Base-by-base conservation (phyloP, 2,888 invertebrate genomes). In the Microchrysa polita region DNA sequence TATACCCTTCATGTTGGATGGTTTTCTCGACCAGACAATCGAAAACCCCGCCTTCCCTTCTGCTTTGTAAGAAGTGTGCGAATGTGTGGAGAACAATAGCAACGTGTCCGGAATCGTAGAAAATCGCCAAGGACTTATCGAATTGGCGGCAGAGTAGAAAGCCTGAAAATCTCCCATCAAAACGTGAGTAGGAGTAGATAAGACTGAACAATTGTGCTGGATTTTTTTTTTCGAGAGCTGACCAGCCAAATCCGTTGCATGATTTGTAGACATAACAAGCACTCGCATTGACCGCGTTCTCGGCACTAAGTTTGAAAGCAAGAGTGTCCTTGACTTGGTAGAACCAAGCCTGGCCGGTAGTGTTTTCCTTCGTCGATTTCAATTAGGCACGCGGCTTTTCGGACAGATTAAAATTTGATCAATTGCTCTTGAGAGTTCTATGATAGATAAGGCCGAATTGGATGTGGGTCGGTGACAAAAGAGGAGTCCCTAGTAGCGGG, bases 341-440 rank as follows among this genome's bases (percentile, higher is more conserved):
- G 61, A 59, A 71, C 42, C 27, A 7, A 44, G 72, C 34, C 52
- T 40, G 59, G 27, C 7, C 59, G 69, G 73, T 40, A 52, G 72
- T 76, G 75, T 34, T 2, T 74, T 76, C 74, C 69, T 69, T 76
- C 73, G 73, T 73, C 73, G 74, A 76, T 73, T 76, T 76, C 75
- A 76, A 76, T 74, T 76, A 74, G 74, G 73, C 73, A 74, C 73
- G 69, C 74, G 73, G 71, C 74, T 76, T 76, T 74, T 61, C 63
- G 71, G 71, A 57, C 69, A 74, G 74, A 76, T 76, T 76, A 76
- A 76, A 76, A 76, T 76, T 76, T 76, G 75, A 76, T 76, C 75
- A 76, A 76, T 76, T 74, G 73, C 72, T 75, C 73, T 74, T 55
- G 42, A 44, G 72, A 72, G 63, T 63, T 65, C 63, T 65, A 57